Base-by-base conservation (phyloP, 2,797 vertebrate species). In the Aphelocoma californica region DNA sequence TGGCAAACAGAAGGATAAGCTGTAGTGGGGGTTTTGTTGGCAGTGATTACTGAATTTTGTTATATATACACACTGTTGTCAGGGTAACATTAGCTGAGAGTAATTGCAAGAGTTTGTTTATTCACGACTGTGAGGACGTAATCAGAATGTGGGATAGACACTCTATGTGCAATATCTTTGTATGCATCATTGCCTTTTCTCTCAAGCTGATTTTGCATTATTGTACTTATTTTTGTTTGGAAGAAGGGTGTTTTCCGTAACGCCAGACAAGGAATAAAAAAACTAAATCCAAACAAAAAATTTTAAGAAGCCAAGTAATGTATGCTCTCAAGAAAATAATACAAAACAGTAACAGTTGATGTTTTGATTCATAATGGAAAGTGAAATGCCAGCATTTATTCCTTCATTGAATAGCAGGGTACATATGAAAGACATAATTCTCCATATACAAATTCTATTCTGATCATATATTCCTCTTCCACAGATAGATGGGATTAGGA, bases 11-110 rank as follows among this genome's bases (percentile, higher is more conserved):
- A 54, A 81, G 69, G 77, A 56, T 75, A 88, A 83, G 88, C 50
- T 83, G 47, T 62, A 87, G n/a, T 58, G n/a, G n/a, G 72, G 92
- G 61, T 34, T 92, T 89, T 82, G 58, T 16, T 92, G 89, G 94
- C 81, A 93, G 84, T 54, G 54, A 78, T 95, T 90, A 93, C 73
- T 61, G 74, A 67, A 82, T 92, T 95, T 93, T 77, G 71, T 94
- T 93, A 85, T 66, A 96, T 51, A 93, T 72, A 92, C 73, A 85
- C 88, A 29, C 82, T 66, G 95, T 96, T 81, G 93, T 73, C 95
- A 95, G 34, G 91, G 89, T 61, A 93, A 94, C 92, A 70, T 70
- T 50, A 95, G 83, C 77, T 58, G 66, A 65, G 71, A 90, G 44
- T 77, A 94, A 96, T 69, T 84, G 66, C 70, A 70, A 36, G 86